Percentiles rank a stretch among this genome's conserved stretches.
These are phyloP conservation scores for Darevskia nairensis DNA, from an alignment of 2,797 vertebrate genomes.

Conservation along the genomic window DNA sequence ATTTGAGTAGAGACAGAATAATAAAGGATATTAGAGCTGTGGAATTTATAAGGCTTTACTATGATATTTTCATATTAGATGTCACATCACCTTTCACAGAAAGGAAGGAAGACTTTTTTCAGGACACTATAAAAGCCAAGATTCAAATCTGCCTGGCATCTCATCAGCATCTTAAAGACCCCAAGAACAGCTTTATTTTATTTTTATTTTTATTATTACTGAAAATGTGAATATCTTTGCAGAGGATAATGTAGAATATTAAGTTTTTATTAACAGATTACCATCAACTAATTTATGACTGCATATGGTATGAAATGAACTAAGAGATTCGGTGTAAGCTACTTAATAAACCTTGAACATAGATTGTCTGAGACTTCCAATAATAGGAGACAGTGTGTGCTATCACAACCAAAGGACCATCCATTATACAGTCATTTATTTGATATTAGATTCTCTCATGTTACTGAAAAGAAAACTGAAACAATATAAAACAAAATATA, in stretches of 20 bases:
- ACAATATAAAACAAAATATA: slow-evolving; percentile 63
- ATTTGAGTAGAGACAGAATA: slow-evolving; percentile 30
- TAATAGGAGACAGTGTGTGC: slow-evolving; percentile 55
- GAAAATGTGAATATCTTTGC: slow-evolving; percentile 30
- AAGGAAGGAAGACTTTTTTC: slow-evolving; percentile 20
- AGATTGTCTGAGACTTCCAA: slow-evolving; percentile 54
- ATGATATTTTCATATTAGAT: slow-evolving; percentile 22
- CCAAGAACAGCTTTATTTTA: slow-evolving; percentile 27
- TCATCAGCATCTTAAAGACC: slow-evolving; percentile 41
- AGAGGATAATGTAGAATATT: slow-evolving; percentile 48
- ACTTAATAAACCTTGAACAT: slow-evolving; percentile 59
- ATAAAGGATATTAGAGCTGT: slow-evolving; percentile 16
- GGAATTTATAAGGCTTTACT: not conserved
- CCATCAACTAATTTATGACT: slow-evolving; percentile 65
- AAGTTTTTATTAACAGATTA: slow-evolving; percentile 65
- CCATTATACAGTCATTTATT: slow-evolving; percentile 52
- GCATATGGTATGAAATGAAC: slow-evolving; percentile 51
- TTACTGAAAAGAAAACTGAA: slow-evolving; percentile 64
- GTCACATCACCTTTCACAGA: not conserved
- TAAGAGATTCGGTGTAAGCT: slow-evolving; percentile 42
- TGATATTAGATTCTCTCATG: slow-evolving; percentile 57
- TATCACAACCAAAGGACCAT: slow-evolving; percentile 40
- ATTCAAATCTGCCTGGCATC: slow-evolving; percentile 45
- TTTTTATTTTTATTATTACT: not conserved
- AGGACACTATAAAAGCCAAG: slow-evolving; percentile 25